Evolutionary conservation across 2,797 vertebrate species (phyloP).

Genomic region (Podarcis siculus): DNA sequence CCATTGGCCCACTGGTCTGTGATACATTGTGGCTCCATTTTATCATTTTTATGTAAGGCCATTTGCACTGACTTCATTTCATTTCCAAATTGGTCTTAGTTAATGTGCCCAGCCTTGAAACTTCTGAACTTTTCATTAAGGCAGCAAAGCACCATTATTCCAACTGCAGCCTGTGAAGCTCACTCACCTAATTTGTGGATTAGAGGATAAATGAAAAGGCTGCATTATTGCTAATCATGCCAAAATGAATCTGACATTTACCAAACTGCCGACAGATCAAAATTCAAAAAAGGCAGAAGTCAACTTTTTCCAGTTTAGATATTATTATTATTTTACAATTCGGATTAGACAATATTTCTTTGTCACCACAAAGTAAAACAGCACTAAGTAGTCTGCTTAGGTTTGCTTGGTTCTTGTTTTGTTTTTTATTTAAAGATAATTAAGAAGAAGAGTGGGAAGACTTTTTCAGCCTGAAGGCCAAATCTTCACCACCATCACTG

Average conservation of each 20-base stretch:
- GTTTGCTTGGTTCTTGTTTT: not conserved
- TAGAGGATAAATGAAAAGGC: constrained; percentile 31
- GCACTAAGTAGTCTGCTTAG: not conserved
- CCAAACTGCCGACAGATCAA: not conserved
- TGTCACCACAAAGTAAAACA: not conserved
- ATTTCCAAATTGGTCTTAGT: constrained; percentile 37
- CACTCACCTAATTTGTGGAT: not conserved
- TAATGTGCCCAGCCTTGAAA: constrained; percentile 23
- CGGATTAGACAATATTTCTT: not conserved
- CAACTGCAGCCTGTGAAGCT: constrained; percentile 38
- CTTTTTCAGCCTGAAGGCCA: too few species aligned
- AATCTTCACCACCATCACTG: too few species aligned
- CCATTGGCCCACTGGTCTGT: not conserved
- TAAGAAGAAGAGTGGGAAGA: not conserved
- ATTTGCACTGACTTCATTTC: constrained; percentile 65
- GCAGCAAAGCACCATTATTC: constrained; percentile 18
- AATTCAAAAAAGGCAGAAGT: constrained; percentile 20
- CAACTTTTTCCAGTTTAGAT: not conserved
- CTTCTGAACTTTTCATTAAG: constrained; percentile 51
- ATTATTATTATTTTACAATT: not conserved
- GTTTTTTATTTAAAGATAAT: not conserved
- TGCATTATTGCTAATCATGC: not conserved
- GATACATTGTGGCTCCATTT: constrained; percentile 26
- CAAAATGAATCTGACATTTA: not conserved
- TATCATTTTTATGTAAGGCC: constrained; percentile 37